phyloP scores from a whole-genome alignment of 2,888 invertebrate genomes.

The Torymus aiolomorphi region DNA sequence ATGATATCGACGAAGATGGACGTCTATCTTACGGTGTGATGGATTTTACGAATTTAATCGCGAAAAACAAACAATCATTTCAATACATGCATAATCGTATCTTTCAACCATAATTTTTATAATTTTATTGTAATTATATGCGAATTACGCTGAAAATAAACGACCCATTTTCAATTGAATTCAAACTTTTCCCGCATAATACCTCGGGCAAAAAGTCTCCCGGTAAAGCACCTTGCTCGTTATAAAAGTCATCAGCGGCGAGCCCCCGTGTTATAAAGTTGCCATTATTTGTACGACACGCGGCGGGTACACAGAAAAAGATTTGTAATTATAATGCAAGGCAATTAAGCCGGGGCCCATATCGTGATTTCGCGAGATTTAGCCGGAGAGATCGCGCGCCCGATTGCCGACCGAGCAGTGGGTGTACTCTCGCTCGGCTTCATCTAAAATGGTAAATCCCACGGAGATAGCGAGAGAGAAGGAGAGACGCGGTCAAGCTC shows the following conservation, averaged over 20 bases:
- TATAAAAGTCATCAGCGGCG: conserved; percentile 18
- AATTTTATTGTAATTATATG: too few relatives aligned
- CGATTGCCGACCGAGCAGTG: conserved; percentile 36
- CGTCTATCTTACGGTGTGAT: too few relatives aligned
- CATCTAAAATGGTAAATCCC: conserved; percentile 56
- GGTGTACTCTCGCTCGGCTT: conserved; percentile 21
- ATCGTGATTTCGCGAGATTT: conserved; percentile 52
- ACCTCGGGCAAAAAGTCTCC: too few relatives aligned
- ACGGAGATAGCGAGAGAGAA: neutral
- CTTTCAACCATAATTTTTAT: too few relatives aligned
- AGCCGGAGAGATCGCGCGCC: conserved; percentile 36
- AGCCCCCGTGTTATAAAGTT: conserved; percentile 31
- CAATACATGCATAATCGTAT: too few relatives aligned
- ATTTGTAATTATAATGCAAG: conserved; percentile 74
- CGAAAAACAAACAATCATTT: too few relatives aligned
- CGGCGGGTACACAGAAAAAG: conserved; percentile 31
- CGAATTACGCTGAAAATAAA: too few relatives aligned
- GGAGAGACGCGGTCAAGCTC: neutral
- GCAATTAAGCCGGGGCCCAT: conserved; percentile 65
- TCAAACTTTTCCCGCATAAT: too few relatives aligned
- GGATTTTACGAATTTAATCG: too few relatives aligned
- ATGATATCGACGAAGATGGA: too few relatives aligned
- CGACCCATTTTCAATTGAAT: too few relatives aligned
- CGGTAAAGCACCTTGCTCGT: conserved; percentile 10
- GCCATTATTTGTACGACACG: conserved; percentile 32